Conservation (phyloP, 2,888 invertebrate genomes). For the Agrochola macilenta region DNA sequence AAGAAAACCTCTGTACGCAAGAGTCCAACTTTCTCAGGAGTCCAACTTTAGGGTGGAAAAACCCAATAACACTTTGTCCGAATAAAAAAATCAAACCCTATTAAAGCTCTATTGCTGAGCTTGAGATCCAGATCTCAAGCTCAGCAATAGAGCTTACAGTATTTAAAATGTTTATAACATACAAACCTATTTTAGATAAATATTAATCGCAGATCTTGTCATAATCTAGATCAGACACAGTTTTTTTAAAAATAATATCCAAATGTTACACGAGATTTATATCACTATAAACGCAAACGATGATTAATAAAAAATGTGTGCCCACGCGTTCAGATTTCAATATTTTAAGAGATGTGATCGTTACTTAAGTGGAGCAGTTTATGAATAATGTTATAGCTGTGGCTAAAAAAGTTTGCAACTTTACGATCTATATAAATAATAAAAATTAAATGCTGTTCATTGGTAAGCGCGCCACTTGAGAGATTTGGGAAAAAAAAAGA, state of each 20-base stretch:
- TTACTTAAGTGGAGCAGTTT: constrained; percentile 53
- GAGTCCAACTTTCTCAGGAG: no score
- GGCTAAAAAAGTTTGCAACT: constrained; percentile 43
- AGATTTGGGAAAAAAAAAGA: no score
- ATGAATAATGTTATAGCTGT: constrained; percentile 42
- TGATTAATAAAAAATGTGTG: constrained; percentile 49
- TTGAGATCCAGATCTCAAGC: not conserved
- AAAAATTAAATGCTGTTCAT: not conserved
- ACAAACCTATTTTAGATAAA: constrained; percentile 14
- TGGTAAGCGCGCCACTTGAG: not conserved
- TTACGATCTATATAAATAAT: constrained; percentile 1
- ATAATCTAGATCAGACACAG: constrained; percentile 42
- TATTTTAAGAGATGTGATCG: constrained; percentile 46
- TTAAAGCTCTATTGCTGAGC: no score
- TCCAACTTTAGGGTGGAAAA: not conserved
- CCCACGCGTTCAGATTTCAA: constrained; percentile 59
- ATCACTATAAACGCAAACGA: constrained; percentile 42
- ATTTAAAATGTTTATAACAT: not conserved
- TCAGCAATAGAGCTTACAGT: not conserved
- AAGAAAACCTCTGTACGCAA: not conserved
- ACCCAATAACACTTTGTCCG: not conserved
- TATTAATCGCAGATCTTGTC: constrained; percentile 23
- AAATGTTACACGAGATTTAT: constrained; percentile 28
- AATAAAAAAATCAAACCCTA: not conserved
- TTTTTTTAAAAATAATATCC: constrained; percentile 5